phyloP scores from a whole-genome alignment of 2,888 invertebrate species.

The Eilema depressum region DNA sequence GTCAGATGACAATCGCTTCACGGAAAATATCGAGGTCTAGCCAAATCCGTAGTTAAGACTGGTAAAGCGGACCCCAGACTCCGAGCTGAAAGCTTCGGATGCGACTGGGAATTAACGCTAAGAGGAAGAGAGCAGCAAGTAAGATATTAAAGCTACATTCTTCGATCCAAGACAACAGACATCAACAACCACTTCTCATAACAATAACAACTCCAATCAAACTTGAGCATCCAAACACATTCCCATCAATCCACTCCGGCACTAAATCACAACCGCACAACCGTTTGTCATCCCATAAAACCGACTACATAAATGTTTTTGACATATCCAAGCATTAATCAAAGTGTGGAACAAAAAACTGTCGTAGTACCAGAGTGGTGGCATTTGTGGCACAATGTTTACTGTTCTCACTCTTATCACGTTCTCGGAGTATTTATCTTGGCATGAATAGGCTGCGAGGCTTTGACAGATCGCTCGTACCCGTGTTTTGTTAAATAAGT shows the following conservation, averaged over 20 bases:
- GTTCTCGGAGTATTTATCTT: slow-evolving; percentile 72
- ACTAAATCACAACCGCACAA: slow-evolving; percentile 47
- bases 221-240: slow-evolving; percentile 33
- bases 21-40: no score
- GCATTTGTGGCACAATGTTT: slow-evolving; percentile 51
- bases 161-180: background rate
- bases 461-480: slow-evolving; percentile 74
- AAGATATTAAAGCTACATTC: background rate
- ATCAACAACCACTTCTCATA: slow-evolving; percentile 1
- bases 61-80: no score
- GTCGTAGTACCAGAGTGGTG: slow-evolving; percentile 25
- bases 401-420: slow-evolving; percentile 65
- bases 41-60: no score
- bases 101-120: no score
- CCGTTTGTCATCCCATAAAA: slow-evolving; percentile 56
- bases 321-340: slow-evolving; percentile 60
- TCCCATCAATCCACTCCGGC: slow-evolving; percentile 43
- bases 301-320: slow-evolving; percentile 57
- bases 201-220: slow-evolving; percentile 35
- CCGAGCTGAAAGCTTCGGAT: no score
- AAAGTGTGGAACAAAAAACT: slow-evolving; percentile 53
- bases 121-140: background rate
- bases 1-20: no score
- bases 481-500: slow-evolving; percentile 75
- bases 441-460: slow-evolving; percentile 68